These are phyloP conservation scores for Cydia amplana DNA, from an alignment of 1,140 invertebrate species.

Conservation along the genomic window DNA sequence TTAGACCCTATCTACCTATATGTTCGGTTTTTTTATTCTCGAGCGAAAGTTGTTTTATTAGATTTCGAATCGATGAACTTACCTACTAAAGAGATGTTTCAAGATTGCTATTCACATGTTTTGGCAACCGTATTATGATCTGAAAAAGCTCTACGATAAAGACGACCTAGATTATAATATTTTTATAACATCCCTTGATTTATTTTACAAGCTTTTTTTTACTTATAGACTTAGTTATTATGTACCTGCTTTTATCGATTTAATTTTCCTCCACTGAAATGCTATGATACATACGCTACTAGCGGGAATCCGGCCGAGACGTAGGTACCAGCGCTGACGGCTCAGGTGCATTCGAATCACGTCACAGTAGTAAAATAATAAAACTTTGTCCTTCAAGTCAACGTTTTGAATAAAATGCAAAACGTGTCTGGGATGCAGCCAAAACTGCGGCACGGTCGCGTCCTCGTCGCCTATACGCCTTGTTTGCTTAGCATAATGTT, in stretches of 20 bases:
- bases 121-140: too few relatives aligned
- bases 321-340: not conserved
- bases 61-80: too few relatives aligned
- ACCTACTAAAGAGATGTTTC: too few relatives aligned
- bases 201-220: too few relatives aligned
- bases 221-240: too few relatives aligned
- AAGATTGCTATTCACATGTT: too few relatives aligned
- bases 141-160: too few relatives aligned
- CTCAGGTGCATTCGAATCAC: slow-evolving; percentile 65
- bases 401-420: slow-evolving; percentile 78
- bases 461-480: slow-evolving; percentile 43
- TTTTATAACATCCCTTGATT: too few relatives aligned
- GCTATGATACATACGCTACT: not conserved
- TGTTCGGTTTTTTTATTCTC: too few relatives aligned
- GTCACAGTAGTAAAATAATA: slow-evolving; percentile 77
- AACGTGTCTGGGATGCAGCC: slow-evolving; percentile 76
- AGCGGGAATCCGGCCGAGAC: not conserved
- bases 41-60: too few relatives aligned
- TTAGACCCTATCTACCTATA: too few relatives aligned
- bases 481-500: slow-evolving; percentile 57
- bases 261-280: slow-evolving; percentile 27
- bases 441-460: slow-evolving; percentile 48
- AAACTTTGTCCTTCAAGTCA: slow-evolving; percentile 75
- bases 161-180: too few relatives aligned
- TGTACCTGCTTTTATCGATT: slow-evolving; percentile 12